A percentile compares a stretch with the other conserved stretches of the same genome.
These are phyloP conservation scores for Xiphorhynchus erythropygius DNA, from an alignment of 2,797 vertebrate genomes.

Conservation along the genomic window DNA sequence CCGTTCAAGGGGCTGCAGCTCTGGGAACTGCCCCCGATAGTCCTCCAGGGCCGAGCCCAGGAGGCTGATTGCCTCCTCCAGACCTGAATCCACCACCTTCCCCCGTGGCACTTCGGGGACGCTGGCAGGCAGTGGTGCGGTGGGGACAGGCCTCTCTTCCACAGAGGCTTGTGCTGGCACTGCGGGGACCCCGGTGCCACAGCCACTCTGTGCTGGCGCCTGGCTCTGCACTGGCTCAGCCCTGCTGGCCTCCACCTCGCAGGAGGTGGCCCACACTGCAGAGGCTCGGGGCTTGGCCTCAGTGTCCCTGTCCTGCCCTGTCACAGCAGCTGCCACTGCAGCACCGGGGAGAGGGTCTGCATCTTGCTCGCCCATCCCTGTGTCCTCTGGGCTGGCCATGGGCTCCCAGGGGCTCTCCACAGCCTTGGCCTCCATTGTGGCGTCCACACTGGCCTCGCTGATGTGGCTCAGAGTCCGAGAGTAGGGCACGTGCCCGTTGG, in stretches of 20 bases:
- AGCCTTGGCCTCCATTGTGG: conserved; percentile 61
- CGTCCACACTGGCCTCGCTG: conserved; percentile 89
- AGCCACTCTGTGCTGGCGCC: rapidly evolving
- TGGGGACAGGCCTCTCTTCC: not conserved
- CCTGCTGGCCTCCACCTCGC: not conserved
- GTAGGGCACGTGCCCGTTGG: conserved; percentile 80
- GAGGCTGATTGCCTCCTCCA: conserved; percentile 86
- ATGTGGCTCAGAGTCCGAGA: conserved; percentile 93
- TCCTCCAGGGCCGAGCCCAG: conserved; percentile 90
- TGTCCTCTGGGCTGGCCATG: not conserved
- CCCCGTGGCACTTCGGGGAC: not conserved
- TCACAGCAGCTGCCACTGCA: rapidly evolving
- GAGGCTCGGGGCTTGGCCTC: not conserved
- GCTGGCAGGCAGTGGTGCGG: not conserved
- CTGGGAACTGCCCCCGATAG: conserved; percentile 93
- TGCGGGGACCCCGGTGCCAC: rapidly evolving
- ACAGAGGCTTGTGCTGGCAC: not conserved
- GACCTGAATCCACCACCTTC: conserved; percentile 73
- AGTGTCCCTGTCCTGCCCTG: not conserved
- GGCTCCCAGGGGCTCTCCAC: conserved; percentile 25
- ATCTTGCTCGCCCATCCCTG: not conserved
- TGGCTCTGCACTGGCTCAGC: not conserved
- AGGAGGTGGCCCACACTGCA: not conserved
- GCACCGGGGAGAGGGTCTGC: not conserved
- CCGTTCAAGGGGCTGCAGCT: conserved; percentile 89